Conservation (phyloP, 2,113 vertebrate genomes). For the Ivindomyrus marchei region DNA sequence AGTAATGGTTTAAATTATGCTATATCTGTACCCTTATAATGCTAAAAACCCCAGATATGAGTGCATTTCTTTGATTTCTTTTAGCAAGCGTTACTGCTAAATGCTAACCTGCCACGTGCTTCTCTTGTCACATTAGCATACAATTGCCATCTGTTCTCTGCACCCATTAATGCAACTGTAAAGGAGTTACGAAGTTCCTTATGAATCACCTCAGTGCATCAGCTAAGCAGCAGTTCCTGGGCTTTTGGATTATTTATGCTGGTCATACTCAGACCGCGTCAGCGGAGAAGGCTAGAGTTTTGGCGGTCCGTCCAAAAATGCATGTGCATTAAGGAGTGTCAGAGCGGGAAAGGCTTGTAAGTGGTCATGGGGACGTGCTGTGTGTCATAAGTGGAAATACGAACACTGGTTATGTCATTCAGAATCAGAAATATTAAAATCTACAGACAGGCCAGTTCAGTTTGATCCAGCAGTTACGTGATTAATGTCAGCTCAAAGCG, state of each 20-base stretch:
- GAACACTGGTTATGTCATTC: background rate
- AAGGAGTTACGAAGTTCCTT: background rate
- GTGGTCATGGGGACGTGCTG: background rate
- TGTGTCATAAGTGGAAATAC: background rate
- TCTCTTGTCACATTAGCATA: background rate
- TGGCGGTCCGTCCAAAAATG: background rate
- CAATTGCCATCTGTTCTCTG: background rate
- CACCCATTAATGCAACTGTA: no score
- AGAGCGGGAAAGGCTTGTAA: background rate
- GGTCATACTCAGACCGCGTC: background rate
- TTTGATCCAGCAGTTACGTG: background rate
- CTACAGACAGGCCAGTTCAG: background rate
- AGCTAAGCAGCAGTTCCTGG: background rate
- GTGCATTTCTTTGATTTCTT: background rate
- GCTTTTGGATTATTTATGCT: background rate
- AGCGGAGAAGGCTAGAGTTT: background rate
- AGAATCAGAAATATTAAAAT: conserved; percentile 8
- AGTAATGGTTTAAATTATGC: background rate
- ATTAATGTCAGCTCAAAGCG: background rate
- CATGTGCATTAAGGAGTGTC: background rate
- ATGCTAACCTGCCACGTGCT: no score
- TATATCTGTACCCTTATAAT: background rate
- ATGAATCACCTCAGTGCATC: background rate
- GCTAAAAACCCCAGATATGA: background rate
- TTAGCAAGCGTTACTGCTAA: background rate